Evolutionary conservation across 2,888 invertebrate genomes (phyloP), one percentile per base, ranked within the genome.

Genomic region (Hemaris fuciformis): DNA sequence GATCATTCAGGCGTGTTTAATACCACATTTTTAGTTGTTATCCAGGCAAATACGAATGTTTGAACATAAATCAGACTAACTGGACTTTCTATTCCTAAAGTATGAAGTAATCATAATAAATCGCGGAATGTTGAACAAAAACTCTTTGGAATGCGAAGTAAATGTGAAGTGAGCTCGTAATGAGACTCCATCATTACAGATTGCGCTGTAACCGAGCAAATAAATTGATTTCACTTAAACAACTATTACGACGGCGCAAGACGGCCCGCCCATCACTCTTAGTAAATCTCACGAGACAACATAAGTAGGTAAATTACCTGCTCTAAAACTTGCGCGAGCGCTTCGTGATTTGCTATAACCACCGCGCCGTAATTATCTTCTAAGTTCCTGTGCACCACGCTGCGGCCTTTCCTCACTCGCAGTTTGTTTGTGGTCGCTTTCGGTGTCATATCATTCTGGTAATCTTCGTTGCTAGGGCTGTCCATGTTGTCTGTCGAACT

Each of bases 291-390:
- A 7, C 15, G 48, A 41, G 60, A 74, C 70, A 74, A 74, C 68
- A 71, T 69, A 77, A 75, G 46, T 67, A 64, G 61, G 70, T 66
- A 76, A 81, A 79, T 85, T 88, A 97, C 97, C 94, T 97, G 97
- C 89, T 98, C 97, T 67, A 97, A 93, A 75, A 98, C 96, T 89
- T 97, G 97, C 59, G 97, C 96, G 20, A 98, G 93, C 6, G 97
- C 97, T 88, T 98, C 97, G 80, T 97, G 97, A 91, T 98, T 98
- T 66, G 97, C 97, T 41, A 97, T 95, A 68, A 97, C 95, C 38
- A 98, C 97, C 45, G 97, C 97, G 18, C 97, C 97, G 79, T 98
- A 98, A 90, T 97, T 97, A 80, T 98, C 97, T 81, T 98, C 97
- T 67, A 98, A 93, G 81, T 95, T 97, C 79, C 95, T 96, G 83